Evolutionary conservation across 2,113 vertebrate genomes (phyloP), one percentile per base, ranked within the genome.

Genomic region (Nesogale talazaci): DNA sequence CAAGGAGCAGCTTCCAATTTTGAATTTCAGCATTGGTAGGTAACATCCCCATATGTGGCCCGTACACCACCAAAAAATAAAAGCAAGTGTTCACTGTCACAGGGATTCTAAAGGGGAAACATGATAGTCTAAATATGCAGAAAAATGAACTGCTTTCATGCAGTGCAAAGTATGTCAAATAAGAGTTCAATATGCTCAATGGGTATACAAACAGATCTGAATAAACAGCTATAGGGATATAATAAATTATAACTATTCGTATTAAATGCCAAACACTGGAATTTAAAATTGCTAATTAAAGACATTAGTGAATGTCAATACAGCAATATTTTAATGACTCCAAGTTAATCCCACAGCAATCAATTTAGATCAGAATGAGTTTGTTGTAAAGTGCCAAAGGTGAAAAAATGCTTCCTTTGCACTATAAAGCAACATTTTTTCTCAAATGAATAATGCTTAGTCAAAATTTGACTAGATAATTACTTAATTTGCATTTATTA

Each of bases 291-390:
- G 94, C 98, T 98, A 98, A 99, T 99, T 98, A 99, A 98, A 98
- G 96, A 96, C 97, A 98, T 99, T 98, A 99, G 97, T 95, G 97
- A 97, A 98, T 98, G 98, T 98, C 98, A 99, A 98, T 98, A 98
- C 98, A 98, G 98, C 98, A 98, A 98, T 99, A 99, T 98, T 99
- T 98, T 99, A 99, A 99, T 98, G 98, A 98, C 98, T 98, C 95
- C 29, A 81, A 97, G 96, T 97, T 98, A 99, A 99, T 99, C 98
- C 98, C 98, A 98, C 67, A 98, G 98, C 98, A 99, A 99, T 99
- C 98, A 98, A 98, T 99, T 99, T 98, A 98, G 97, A 99, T 98
- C 97, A 98, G 97, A 98, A 98, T 92, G 93, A 96, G 98, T 98
- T 98, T 98, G 97, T 97, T 98, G 97, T 97, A 95, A 98, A 99